These are phyloP conservation scores for Hippocampus barbouri DNA, from an alignment of 2,113 vertebrate genomes.

Conservation along the genomic window DNA sequence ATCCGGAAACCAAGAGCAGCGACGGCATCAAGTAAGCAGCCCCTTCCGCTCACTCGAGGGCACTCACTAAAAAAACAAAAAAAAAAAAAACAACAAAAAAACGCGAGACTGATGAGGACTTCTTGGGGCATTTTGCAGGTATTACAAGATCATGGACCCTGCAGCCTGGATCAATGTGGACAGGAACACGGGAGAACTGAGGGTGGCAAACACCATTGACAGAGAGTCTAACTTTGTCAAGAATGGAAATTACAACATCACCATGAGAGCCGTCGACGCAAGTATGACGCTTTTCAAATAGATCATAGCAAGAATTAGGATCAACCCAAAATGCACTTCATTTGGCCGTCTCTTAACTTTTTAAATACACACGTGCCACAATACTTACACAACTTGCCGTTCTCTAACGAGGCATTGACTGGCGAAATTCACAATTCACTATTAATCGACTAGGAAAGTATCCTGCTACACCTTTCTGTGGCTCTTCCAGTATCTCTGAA, in stretches of 20 bases:
- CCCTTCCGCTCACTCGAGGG: conserved; percentile 25
- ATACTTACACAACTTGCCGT: no score
- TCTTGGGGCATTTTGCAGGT: conserved; percentile 67
- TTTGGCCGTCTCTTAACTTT: no score
- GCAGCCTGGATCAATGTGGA: conserved; percentile 80
- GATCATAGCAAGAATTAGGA: background rate
- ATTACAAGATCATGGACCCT: conserved; percentile 75
- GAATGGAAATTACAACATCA: conserved; percentile 67
- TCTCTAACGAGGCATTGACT: no score
- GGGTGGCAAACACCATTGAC: conserved; percentile 76
- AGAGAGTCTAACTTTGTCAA: conserved; percentile 76
- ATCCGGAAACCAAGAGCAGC: conserved; percentile 80
- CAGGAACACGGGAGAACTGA: conserved; percentile 72
- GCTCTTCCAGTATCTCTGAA: no score
- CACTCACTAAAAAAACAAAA: conserved; percentile 8
- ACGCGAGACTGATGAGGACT: background rate
- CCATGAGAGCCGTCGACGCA: conserved; percentile 61
- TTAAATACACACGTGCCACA: no score
- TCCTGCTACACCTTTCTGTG: no score
- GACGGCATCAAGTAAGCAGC: conserved; percentile 75
- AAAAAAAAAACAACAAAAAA: background rate
- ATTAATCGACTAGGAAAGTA: no score
- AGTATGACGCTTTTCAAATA: conserved; percentile 44
- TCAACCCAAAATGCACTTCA: no score
- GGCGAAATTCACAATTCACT: no score